Conservation (phyloP, 1,140 invertebrate genomes). For the Zaprionus lachaisei region DNA sequence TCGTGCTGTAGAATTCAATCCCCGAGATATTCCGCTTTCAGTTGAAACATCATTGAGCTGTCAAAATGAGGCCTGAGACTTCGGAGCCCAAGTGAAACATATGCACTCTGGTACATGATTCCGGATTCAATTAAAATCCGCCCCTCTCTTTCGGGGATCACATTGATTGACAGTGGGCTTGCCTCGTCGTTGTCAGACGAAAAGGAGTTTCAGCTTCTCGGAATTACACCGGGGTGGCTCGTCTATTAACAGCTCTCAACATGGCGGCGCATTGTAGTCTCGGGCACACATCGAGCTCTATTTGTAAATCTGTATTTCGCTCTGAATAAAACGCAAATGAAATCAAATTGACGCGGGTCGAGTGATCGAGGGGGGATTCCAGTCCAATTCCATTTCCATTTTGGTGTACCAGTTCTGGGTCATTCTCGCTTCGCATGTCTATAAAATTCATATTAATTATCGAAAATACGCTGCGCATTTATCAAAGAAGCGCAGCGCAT, state of each 20-base stretch:
- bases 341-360: conserved; percentile 40
- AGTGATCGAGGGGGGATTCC: not conserved
- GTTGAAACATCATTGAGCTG: conserved; percentile 66
- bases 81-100: conserved; percentile 7
- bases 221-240: conserved; percentile 29
- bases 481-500: conserved; percentile 53
- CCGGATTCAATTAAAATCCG: conserved; percentile 73
- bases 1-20: conserved; percentile 20
- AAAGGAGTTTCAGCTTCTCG: conserved; percentile 33
- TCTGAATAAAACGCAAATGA: conserved; percentile 47
- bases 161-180: conserved; percentile 69
- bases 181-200: conserved; percentile 15
- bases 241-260: conserved; percentile 53
- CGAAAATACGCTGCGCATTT: conserved; percentile 49
- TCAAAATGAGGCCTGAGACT: conserved; percentile 38
- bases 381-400: conserved; percentile 17
- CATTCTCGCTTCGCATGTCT: conserved; percentile 41
- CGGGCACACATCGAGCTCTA: not conserved
- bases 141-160: conserved; percentile 26
- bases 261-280: conserved; percentile 58
- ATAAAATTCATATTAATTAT: conserved; percentile 66
- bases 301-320: conserved; percentile 6
- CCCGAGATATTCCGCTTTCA: conserved; percentile 19
- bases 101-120: conserved; percentile 31
- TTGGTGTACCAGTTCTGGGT: conserved; percentile 36